Conservation (phyloP, 2,888 invertebrate species). For the Eristalis arbustorum region DNA sequence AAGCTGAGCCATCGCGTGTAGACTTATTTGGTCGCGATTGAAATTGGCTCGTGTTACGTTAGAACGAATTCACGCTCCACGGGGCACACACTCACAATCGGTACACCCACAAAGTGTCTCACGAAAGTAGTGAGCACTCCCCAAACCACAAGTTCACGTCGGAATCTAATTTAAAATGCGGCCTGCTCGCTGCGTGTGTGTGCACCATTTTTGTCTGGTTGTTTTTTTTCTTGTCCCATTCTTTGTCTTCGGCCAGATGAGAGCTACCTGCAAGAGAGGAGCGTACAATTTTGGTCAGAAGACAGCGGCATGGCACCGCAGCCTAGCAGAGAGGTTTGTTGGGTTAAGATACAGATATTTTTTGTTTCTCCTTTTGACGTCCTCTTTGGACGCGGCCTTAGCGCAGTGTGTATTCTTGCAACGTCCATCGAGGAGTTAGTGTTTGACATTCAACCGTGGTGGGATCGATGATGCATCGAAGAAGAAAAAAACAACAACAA, state of each 20-base stretch:
- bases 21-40: background rate
- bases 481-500: background rate
- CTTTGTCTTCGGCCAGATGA: conserved; percentile 16
- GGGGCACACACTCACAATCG: background rate
- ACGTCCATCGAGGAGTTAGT: conserved; percentile 10
- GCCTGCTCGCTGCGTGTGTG: background rate
- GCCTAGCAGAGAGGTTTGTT: conserved; percentile 40
- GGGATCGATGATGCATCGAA: conserved; percentile 12
- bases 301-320: conserved; percentile 53
- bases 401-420: conserved; percentile 11
- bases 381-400: conserved; percentile 8
- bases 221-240: conserved; percentile 16
- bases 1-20: conserved; percentile 31
- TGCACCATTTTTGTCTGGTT: conserved; percentile 29
- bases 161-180: background rate
- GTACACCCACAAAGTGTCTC: conserved; percentile 10
- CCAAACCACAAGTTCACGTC: conserved; percentile 17
- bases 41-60: conserved; percentile 24
- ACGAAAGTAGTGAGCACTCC: background rate
- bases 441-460: conserved; percentile 12
- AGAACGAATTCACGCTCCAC: conserved; percentile 8
- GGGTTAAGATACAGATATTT: conserved; percentile 15
- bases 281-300: conserved; percentile 46
- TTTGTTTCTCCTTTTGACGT: conserved; percentile 5
- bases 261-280: conserved; percentile 10